Evolutionary conservation across 53 echinoderm and acorn worm species (phyloP).

Genomic region (Glandiceps talaboti): DNA sequence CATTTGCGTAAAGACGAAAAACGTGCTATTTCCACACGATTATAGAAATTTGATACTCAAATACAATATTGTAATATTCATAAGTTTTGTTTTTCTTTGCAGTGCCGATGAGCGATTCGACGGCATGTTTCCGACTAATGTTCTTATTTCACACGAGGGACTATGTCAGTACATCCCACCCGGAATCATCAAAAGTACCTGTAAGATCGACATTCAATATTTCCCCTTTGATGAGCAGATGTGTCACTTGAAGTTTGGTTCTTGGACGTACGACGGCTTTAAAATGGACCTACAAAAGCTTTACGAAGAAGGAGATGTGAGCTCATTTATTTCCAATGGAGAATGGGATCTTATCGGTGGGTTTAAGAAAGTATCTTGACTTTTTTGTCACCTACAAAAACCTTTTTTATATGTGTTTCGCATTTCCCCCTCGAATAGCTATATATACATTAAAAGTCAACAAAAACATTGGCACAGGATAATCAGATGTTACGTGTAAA

Average conservation of each 20-base stretch:
- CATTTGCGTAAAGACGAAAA: too few species aligned
- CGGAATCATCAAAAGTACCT: slow-evolving; percentile 74
- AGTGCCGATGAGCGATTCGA: slow-evolving; percentile 71
- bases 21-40: too few species aligned
- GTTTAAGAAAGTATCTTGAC: neutral
- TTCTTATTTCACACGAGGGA: slow-evolving; percentile 33
- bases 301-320: slow-evolving; percentile 18
- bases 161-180: slow-evolving; percentile 72
- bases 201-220: slow-evolving; percentile 70
- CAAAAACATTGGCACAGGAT: too few species aligned
- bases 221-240: slow-evolving; percentile 87
- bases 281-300: slow-evolving; percentile 29
- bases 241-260: slow-evolving; percentile 74
- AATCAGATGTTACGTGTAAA: too few species aligned
- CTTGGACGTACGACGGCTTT: slow-evolving; percentile 81
- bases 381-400: too few species aligned
- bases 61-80: too few species aligned
- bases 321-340: slow-evolving; percentile 50
- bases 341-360: slow-evolving; percentile 82
- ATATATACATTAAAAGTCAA: too few species aligned
- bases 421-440: too few species aligned
- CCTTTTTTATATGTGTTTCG: too few species aligned
- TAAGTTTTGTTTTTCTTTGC: neutral
- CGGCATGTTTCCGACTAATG: slow-evolving; percentile 68
- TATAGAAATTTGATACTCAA: too few species aligned